Conservation (phyloP, 1,140 invertebrate species). For the Lucilia cuprina region DNA sequence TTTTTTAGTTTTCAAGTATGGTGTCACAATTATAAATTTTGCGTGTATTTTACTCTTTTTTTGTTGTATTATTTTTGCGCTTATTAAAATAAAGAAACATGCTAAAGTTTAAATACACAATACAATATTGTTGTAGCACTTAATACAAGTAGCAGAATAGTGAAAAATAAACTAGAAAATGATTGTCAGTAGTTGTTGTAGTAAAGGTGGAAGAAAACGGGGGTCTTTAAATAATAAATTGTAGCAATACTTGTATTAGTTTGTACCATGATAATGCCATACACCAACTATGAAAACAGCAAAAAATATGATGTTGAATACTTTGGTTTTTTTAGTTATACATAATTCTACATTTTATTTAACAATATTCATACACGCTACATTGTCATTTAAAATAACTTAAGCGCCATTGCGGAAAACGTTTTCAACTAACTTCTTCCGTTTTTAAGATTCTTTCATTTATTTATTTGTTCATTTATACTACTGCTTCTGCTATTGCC, state of each 20-base stretch:
- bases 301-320: not conserved
- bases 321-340: not conserved
- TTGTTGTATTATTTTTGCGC: not conserved
- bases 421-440: constrained; percentile 31
- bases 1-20: too few relatives aligned
- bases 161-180: not conserved
- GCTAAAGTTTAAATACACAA: not conserved
- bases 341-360: not conserved
- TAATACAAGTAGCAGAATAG: not conserved
- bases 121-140: not conserved
- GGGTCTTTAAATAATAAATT: not conserved
- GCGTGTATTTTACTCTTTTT: not conserved
- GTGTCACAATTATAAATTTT: not conserved
- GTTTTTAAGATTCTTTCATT: not conserved
- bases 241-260: not conserved
- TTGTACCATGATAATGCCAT: constrained; percentile 21
- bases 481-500: not conserved
- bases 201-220: not conserved
- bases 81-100: not conserved
- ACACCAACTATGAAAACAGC: not conserved
- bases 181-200: not conserved
- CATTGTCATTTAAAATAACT: constrained; percentile 35
- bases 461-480: not conserved
- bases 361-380: constrained; percentile 31
- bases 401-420: constrained; percentile 33